Percentiles rank a stretch among this genome's conserved stretches.
phyloP scores from a whole-genome alignment of 1,140 invertebrate species.

The Drosophila nebulosa region DNA sequence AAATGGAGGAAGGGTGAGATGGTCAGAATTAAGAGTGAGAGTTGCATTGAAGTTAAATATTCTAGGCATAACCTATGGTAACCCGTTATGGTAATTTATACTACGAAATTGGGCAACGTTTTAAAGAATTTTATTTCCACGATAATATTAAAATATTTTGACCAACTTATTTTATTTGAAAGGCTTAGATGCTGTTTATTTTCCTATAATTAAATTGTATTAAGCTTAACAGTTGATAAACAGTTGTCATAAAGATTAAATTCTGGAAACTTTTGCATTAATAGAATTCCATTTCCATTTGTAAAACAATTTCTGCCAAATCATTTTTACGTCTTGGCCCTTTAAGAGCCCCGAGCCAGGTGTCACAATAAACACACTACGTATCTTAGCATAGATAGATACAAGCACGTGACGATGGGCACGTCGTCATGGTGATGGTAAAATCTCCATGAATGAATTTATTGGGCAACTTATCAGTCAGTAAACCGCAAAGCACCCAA shows the following conservation, averaged over 20 bases:
- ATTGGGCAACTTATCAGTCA: neutral
- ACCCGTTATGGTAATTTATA: neutral
- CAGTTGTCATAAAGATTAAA: too few relatives aligned
- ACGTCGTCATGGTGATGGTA: neutral
- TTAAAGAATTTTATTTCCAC: too few relatives aligned
- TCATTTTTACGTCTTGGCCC: neutral
- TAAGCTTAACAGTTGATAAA: too few relatives aligned
- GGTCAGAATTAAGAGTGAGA: conserved; percentile 36
- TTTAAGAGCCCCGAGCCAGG: neutral
- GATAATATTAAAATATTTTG: too few relatives aligned
- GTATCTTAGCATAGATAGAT: neutral
- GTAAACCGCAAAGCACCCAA: neutral
- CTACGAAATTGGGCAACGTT: neutral
- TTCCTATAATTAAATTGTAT: too few relatives aligned
- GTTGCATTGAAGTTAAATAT: neutral
- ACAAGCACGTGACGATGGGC: neutral
- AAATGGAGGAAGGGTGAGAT: neutral
- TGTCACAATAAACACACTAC: neutral
- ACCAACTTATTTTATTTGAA: too few relatives aligned
- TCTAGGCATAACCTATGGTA: neutral
- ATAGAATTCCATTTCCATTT: too few relatives aligned
- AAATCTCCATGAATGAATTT: neutral
- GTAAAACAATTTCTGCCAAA: neutral
- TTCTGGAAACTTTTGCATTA: too few relatives aligned
- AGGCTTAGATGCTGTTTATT: too few relatives aligned